Base-by-base conservation (phyloP, 37 sponge, comb jelly and placozoan species). In the Dysidea cf. avara region DNA sequence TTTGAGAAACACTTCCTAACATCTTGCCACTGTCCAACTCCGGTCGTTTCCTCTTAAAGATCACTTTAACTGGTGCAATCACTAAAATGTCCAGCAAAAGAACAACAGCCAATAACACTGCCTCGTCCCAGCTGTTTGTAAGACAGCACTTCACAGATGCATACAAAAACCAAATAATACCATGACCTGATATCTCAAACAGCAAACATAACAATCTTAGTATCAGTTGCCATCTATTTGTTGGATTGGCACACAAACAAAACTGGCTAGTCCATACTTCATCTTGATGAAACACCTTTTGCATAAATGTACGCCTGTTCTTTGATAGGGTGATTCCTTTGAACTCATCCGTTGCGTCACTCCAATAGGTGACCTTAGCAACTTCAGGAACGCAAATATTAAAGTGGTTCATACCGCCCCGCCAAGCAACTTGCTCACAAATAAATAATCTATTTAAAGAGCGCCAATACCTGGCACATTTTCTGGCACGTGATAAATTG, bases 31-130 rank as follows among this genome's bases (percentile, higher is more conserved):
- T 53, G 74, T 95, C 88, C 13, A 74, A 32, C 0, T 55, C 29
- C 2, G 96, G 96, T 6, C 96, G 56, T 14, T 82, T 75, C 32
- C 96, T 71, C 49, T 90, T 81, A 62, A 95, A 83, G 38, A 70
- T 7, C 6, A 87, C 30, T 48, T 95, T 95, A 21, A 92, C 65
- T 21, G 86, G 83, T 56, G 82, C 88, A 3, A 88, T 83, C 2
- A 92, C 31, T 12, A 84, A 14, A 21, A 92, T 75, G 53, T 95
- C 96, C 26, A 83, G 2, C 0, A 83, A 28, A 9, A 94, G 71
- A 26, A 90, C 40, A 21, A n/a, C n/a, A n/a, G n/a, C n/a, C n/a
- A n/a, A n/a, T n/a, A 66, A 48, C 7, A 94, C 36, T 9, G 83
- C 14, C 74, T 87, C 79, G 34, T 47, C 29, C 0, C 74, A 50